phyloP scores from a whole-genome alignment of 2,797 vertebrate genomes.

The Buphagus erythrorhynchus region DNA sequence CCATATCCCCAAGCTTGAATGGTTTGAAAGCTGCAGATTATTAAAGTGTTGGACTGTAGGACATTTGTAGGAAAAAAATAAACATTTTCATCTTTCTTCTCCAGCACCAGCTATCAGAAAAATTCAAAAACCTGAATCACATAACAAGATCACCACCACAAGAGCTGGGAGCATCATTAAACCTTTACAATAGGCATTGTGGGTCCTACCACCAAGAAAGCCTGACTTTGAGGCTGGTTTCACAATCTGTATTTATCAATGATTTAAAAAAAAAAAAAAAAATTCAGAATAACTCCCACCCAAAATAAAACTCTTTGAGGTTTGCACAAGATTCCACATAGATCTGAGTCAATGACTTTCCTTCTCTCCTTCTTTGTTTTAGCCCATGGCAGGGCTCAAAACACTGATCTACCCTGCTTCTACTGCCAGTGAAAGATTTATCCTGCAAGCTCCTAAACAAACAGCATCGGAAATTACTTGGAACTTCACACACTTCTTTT shows the following conservation, averaged over 20 bases:
- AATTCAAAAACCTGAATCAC: background rate
- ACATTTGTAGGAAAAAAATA: background rate
- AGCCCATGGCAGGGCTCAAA: fast-evolving
- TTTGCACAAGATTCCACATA: background rate
- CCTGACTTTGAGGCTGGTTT: fast-evolving
- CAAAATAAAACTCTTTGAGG: background rate
- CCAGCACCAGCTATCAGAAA: background rate
- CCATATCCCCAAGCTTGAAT: background rate
- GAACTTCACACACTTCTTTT: background rate
- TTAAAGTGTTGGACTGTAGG: background rate
- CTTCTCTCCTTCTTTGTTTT: background rate
- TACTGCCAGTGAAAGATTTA: background rate
- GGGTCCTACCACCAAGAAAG: background rate
- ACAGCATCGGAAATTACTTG: background rate
- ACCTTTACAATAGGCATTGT: background rate
- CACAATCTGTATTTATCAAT: background rate
- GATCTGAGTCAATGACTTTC: background rate
- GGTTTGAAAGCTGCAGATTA: background rate
- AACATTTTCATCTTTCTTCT: background rate
- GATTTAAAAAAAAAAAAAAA: background rate
- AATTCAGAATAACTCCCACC: background rate
- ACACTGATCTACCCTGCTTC: background rate
- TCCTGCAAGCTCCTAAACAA: background rate
- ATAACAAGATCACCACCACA: background rate
- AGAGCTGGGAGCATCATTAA: background rate